Conservation (phyloP, 2,113 vertebrate species). For the Numenius arquata region DNA sequence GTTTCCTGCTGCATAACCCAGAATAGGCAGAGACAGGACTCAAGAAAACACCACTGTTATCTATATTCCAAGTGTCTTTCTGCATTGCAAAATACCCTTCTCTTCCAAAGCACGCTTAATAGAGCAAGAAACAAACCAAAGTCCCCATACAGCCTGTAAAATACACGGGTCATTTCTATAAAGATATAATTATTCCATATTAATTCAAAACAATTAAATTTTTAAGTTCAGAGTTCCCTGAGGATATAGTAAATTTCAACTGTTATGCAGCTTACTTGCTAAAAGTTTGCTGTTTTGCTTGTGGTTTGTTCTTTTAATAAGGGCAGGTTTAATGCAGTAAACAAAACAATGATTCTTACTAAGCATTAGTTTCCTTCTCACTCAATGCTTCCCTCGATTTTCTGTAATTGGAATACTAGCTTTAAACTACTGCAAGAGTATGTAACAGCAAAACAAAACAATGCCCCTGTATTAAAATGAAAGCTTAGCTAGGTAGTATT, state of each 20-base stretch:
- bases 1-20: neutral
- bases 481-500: conserved; percentile 42
- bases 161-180: neutral
- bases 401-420: neutral
- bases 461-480: conserved; percentile 68
- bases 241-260: neutral
- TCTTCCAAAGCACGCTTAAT: neutral
- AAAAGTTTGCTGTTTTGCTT: neutral
- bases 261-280: neutral
- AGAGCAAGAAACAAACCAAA: neutral
- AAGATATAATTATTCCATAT: neutral
- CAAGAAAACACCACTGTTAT: accelerated
- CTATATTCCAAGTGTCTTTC: neutral
- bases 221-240: neutral
- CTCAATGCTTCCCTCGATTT: neutral
- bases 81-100: neutral
- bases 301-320: neutral
- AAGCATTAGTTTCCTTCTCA: neutral
- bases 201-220: neutral
- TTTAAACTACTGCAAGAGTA: neutral
- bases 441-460: neutral
- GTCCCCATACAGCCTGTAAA: neutral
- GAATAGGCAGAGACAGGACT: neutral
- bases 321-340: neutral
- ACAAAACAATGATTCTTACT: neutral